A percentile compares a stretch with the other conserved stretches of the same genome.
Evolutionary conservation across 1,140 invertebrate species (phyloP).

Genomic region (Leptopilina clavipes): DNA sequence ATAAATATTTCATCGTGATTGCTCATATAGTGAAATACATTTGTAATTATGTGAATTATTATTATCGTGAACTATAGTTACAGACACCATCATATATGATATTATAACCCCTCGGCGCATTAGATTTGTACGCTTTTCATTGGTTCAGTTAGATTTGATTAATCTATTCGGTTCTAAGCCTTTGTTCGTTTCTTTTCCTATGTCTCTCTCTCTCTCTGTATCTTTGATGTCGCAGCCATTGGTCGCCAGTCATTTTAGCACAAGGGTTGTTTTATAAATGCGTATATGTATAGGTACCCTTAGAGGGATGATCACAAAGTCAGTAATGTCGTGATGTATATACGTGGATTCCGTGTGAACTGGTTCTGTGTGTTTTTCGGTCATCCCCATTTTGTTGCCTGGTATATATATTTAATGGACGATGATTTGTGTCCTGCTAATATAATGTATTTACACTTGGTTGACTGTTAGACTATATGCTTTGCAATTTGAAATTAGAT

Average conservation of each 20-base stretch:
- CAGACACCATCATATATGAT: slow-evolving; percentile 40
- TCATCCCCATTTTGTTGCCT: not conserved
- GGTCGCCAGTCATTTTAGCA: slow-evolving; percentile 38
- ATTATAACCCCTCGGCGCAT: slow-evolving; percentile 37
- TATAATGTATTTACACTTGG: slow-evolving; percentile 23
- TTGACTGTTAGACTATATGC: not conserved
- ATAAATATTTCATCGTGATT: too few species aligned
- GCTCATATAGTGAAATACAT: slow-evolving; percentile 33
- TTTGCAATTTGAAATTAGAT: not conserved
- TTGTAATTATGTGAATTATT: slow-evolving; percentile 49
- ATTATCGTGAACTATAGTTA: slow-evolving; percentile 43
- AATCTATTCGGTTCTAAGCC: slow-evolving; percentile 54
- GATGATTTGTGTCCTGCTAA: slow-evolving; percentile 14
- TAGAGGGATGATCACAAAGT: not conserved
- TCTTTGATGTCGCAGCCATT: slow-evolving; percentile 26
- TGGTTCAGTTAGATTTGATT: slow-evolving; percentile 59
- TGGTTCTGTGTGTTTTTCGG: slow-evolving; percentile 23
- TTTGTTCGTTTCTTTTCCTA: slow-evolving; percentile 45
- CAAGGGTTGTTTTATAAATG: slow-evolving; percentile 36
- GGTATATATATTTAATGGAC: slow-evolving; percentile 3
- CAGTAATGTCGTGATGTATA: not conserved
- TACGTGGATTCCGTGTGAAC: slow-evolving; percentile 28
- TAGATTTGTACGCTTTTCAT: slow-evolving; percentile 59
- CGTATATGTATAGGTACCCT: too few species aligned
- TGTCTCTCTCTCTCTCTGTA: too few species aligned